phyloP scores from a whole-genome alignment of 2,797 vertebrate species.

The Phoxinus dragarum region DNA sequence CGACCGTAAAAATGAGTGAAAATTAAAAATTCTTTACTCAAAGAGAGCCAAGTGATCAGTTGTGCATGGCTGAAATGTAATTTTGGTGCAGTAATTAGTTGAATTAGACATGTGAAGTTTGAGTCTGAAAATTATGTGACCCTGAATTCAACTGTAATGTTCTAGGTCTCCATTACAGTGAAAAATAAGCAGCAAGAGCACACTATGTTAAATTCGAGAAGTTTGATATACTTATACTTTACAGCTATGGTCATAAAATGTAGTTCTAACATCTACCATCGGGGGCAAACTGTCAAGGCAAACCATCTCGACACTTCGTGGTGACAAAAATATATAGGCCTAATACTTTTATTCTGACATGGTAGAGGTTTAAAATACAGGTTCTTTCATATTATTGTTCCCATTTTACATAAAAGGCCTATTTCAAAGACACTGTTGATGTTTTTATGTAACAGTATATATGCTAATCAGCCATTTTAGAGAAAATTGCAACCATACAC shows the following conservation, averaged over 20 bases:
- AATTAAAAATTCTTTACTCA: constrained; percentile 45
- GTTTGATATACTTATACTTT: not conserved
- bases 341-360: not conserved
- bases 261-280: not conserved
- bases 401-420: not conserved
- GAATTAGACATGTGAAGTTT: constrained; percentile 35
- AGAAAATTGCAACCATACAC: constrained; percentile 43
- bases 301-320: not conserved
- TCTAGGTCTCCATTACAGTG: constrained; percentile 20
- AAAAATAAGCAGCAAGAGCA: not conserved
- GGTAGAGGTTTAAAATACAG: not conserved
- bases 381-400: not conserved
- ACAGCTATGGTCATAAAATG: not conserved
- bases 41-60: constrained; percentile 38
- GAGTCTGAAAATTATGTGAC: constrained; percentile 26
- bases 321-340: not conserved
- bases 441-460: not conserved
- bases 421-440: not conserved
- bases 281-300: not conserved
- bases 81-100: constrained; percentile 39
- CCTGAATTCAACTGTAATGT: constrained; percentile 29
- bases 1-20: constrained; percentile 36
- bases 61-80: constrained; percentile 38
- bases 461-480: not conserved
- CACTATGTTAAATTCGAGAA: not conserved